Percentiles rank a stretch among this genome's conserved stretches.
These are phyloP conservation scores for Dasyurus viverrinus DNA, from an alignment of 2,113 vertebrate genomes.

Conservation along the genomic window DNA sequence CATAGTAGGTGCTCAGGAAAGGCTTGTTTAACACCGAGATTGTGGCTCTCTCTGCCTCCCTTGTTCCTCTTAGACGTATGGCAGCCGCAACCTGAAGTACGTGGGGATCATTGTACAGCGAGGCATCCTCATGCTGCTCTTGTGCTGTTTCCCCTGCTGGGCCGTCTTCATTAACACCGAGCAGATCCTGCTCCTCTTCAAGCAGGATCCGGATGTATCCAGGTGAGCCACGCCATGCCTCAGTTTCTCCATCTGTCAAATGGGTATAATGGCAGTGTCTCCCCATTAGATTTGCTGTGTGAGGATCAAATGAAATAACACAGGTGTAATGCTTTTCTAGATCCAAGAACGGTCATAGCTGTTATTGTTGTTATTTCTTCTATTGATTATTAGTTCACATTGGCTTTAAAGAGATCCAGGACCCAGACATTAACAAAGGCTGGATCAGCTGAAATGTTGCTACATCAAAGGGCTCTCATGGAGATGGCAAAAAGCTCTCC, in stretches of 20 bases:
- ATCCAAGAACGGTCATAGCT: not conserved
- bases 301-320: not conserved
- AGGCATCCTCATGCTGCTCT: constrained; percentile 88
- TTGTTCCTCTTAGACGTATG: constrained; percentile 86
- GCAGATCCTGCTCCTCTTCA: constrained; percentile 86
- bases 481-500: not conserved
- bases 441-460: not conserved
- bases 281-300: not conserved
- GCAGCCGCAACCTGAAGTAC: constrained; percentile 91
- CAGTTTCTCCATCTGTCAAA: not conserved
- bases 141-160: constrained; percentile 95
- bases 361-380: not conserved
- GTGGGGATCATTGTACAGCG: constrained; percentile 94
- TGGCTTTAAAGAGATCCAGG: not conserved
- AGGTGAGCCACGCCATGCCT: constrained; percentile 81
- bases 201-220: constrained; percentile 89
- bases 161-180: constrained; percentile 91
- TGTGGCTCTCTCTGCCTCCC: not conserved
- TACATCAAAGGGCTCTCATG: not conserved
- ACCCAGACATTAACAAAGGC: not conserved
- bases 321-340: no score
- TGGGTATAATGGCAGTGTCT: rapidly evolving
- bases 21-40: not conserved
- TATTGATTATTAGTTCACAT: not conserved
- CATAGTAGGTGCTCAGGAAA: not conserved